These are phyloP conservation scores for Drosophila falleni DNA, from an alignment of 2,888 invertebrate genomes.

Conservation along the genomic window DNA sequence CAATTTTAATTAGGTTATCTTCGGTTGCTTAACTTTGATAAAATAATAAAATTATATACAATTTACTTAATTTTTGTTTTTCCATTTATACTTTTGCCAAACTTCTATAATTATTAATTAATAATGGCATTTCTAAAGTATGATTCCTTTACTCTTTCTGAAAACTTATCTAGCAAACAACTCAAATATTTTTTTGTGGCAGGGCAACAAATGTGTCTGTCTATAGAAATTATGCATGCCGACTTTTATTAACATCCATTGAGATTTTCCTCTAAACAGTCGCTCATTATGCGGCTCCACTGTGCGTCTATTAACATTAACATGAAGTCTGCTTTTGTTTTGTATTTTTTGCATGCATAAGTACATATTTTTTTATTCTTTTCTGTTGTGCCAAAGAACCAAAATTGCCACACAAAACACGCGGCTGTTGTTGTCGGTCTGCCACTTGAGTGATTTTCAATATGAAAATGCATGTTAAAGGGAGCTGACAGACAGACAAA, in stretches of 20 bases:
- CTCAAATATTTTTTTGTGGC: neutral
- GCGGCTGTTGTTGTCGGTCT: conserved; percentile 58
- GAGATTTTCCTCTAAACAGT: conserved; percentile 60
- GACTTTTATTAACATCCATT: conserved; percentile 68
- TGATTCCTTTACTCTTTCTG: neutral
- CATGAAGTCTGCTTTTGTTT: conserved; percentile 55
- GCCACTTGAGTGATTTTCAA: conserved; percentile 79
- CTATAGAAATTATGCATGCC: conserved; percentile 14
- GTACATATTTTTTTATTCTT: conserved; percentile 5
- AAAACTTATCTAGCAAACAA: neutral
- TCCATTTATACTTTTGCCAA: too few relatives aligned
- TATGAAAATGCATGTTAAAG: conserved; percentile 74
- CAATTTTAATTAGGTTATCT: too few relatives aligned
- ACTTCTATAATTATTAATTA: too few relatives aligned
- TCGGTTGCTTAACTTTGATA: too few relatives aligned
- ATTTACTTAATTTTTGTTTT: too few relatives aligned
- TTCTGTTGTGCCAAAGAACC: conserved; percentile 55
- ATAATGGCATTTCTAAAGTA: too few relatives aligned
- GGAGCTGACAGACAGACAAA: conserved; percentile 51
- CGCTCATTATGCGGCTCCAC: conserved; percentile 63
- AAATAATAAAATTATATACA: too few relatives aligned
- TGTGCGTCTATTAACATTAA: conserved; percentile 68
- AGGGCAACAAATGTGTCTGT: conserved; percentile 15
- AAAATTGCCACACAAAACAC: conserved; percentile 56
- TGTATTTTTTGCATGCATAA: conserved; percentile 2